Evolutionary conservation across 1,140 invertebrate genomes (phyloP), one percentile per base, ranked within the genome.

Genomic region (Rhysida immarginata): DNA sequence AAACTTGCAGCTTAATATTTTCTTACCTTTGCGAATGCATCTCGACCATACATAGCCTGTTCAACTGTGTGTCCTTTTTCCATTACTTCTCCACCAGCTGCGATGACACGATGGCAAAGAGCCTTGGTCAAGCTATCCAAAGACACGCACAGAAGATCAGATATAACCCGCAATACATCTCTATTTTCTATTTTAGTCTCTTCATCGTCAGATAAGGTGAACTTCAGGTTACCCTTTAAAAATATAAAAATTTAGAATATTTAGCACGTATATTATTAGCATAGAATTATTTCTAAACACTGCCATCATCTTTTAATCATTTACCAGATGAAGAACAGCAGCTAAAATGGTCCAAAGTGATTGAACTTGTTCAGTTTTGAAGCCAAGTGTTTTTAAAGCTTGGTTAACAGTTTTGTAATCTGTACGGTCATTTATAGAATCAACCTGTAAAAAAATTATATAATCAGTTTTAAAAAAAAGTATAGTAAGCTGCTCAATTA

Each of bases 11-110:
- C n/a, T n/a, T n/a, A n/a, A n/a, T n/a, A n/a, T n/a, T n/a, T n/a
- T n/a, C n/a, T n/a, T n/a, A 83, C 82, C 76, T 97, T 96, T 16
- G 89, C 86, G 59, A 96, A 76, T 0, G 94, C 93, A 75, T 96
- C 87, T 63, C 89, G 75, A n/a, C 89, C 92, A 71, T 87, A 92
- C 59, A 83, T 76, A 1, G 92, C 91, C 66, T 94, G 87, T 1
- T 71, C 74, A 29, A 83, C 75, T 53, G 84, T 90, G 64, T 96
- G 88, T 57, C 80, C 80, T 74, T 96, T 96, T 66, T 86, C 82
- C 77, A 97, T 89, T 1, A 96, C 83, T 72, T 96, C 89, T 1
- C 91, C 92, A 53, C 87, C 82, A 0, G 92, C 92, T 1, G 93
- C 87, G 63, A 97, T 92, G 24, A 92, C 85, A 55, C 93, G 74